These are phyloP conservation scores for Microchirus variegatus DNA, from an alignment of 2,797 vertebrate species.

Conservation along the genomic window DNA sequence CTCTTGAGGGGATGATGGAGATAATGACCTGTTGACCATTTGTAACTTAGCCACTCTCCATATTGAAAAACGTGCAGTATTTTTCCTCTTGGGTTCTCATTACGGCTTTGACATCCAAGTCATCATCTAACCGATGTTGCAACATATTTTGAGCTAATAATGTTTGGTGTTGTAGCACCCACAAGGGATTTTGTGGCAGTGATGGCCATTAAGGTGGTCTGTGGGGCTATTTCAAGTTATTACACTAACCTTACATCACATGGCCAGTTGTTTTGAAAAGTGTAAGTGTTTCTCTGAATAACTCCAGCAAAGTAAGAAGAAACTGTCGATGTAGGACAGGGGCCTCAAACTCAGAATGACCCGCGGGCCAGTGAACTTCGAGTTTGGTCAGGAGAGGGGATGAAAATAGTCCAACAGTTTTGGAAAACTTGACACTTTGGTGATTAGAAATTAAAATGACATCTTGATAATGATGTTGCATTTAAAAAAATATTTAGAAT, in stretches of 20 bases:
- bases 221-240: constrained; percentile 21
- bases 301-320: too few species aligned
- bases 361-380: neutral
- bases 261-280: too few species aligned
- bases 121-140: constrained; percentile 2
- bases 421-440: too few species aligned
- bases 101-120: constrained; percentile 30
- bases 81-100: constrained; percentile 51
- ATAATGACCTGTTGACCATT: constrained; percentile 75
- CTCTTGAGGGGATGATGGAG: constrained; percentile 36
- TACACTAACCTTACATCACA: constrained; percentile 31
- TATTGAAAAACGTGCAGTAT: constrained; percentile 9
- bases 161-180: constrained; percentile 1
- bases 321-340: neutral
- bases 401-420: too few species aligned
- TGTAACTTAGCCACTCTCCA: constrained; percentile 16
- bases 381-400: neutral
- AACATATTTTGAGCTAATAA: neutral
- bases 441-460: too few species aligned
- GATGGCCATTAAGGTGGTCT: constrained; percentile 4
- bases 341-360: neutral
- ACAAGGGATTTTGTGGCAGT: neutral
- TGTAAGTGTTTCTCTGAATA: too few species aligned
- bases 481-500: too few species aligned
- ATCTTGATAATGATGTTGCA: too few species aligned